Percentiles rank a stretch among this genome's conserved stretches.
phyloP scores from a whole-genome alignment of 1,140 invertebrate genomes.

The Brachionus calyciflorus region DNA sequence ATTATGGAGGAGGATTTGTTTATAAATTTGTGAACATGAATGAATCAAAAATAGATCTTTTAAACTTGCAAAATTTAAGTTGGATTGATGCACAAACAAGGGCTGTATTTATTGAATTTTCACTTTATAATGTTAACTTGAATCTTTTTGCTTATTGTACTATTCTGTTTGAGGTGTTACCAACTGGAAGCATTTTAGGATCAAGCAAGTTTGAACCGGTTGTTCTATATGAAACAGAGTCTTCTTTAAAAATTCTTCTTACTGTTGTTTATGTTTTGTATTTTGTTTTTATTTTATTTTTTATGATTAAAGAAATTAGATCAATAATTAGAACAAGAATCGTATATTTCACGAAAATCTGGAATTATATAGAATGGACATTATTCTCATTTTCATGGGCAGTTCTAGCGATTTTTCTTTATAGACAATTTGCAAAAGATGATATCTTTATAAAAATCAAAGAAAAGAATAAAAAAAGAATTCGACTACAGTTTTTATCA shows the following conservation, averaged over 20 bases:
- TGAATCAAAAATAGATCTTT: not conserved
- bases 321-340: constrained; percentile 43
- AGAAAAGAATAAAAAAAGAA: constrained; percentile 61
- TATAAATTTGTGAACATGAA: constrained; percentile 49
- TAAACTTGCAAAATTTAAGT: not conserved
- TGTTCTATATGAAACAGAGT: constrained; percentile 52
- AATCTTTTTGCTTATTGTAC: constrained; percentile 65
- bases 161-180: constrained; percentile 66
- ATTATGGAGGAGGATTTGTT: constrained; percentile 65
- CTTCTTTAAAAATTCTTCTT: constrained; percentile 53
- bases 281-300: constrained; percentile 62
- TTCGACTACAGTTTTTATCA: constrained; percentile 51
- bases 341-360: constrained; percentile 59
- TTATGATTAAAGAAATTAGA: constrained; percentile 52
- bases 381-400: constrained; percentile 60
- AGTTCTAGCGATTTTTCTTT: constrained; percentile 60
- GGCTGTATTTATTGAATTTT: constrained; percentile 68
- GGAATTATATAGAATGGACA: constrained; percentile 60
- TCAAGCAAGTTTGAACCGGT: constrained; percentile 62
- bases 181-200: constrained; percentile 63
- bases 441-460: constrained; percentile 59
- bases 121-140: constrained; percentile 68
- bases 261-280: constrained; percentile 58
- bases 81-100: constrained; percentile 68
- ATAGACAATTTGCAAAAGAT: constrained; percentile 56